Conservation (phyloP, 2,888 invertebrate species). For the Cephus pulcher region DNA sequence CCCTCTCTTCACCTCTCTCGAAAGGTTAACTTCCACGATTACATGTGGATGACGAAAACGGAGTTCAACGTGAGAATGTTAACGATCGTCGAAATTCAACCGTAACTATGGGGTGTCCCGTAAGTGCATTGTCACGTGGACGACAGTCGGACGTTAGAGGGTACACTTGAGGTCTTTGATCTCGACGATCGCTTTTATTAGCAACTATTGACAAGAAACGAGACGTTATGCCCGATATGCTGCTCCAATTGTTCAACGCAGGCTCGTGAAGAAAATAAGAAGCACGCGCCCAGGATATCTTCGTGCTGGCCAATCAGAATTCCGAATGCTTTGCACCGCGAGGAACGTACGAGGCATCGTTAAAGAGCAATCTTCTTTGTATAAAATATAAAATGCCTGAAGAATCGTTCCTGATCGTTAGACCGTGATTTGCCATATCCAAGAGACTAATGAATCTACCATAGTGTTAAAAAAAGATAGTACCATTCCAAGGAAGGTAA, state of each 20-base stretch:
- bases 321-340: not conserved
- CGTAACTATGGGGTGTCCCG: not conserved
- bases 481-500: not conserved
- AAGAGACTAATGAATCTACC: not conserved
- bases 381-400: not conserved
- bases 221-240: not conserved
- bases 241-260: not conserved
- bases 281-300: not conserved
- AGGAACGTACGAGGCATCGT: not conserved
- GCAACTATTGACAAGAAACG: not conserved
- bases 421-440: not conserved
- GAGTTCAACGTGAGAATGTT: slow-evolving; percentile 27
- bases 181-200: not conserved
- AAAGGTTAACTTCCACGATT: slow-evolving; percentile 39
- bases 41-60: slow-evolving; percentile 63
- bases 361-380: not conserved
- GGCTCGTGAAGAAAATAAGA: not conserved
- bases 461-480: not conserved
- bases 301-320: not conserved
- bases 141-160: not conserved
- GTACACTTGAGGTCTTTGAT: not conserved
- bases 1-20: not conserved
- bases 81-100: slow-evolving; percentile 2
- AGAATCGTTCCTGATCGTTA: not conserved
- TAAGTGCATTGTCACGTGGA: not conserved